Evolutionary conservation across 2,888 invertebrate genomes (phyloP), one percentile per base, ranked within the genome.

Genomic region (Autographa gamma): DNA sequence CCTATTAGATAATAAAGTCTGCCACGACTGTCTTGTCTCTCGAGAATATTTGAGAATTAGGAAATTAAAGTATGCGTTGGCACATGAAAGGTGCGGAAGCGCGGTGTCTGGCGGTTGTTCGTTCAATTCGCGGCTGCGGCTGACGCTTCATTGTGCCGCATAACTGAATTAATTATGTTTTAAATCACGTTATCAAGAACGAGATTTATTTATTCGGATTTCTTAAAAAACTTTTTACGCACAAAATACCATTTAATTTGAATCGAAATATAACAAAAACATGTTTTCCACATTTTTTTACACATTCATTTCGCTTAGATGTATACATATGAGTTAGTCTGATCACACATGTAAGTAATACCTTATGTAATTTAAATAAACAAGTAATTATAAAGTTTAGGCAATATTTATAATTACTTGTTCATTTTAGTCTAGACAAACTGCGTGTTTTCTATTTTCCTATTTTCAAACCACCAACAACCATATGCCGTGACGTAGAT

Each of bases 1-100:
- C 95, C 95, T 94, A 94, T 95, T 93, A 86, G 91, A 93, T 93
- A 92, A 95, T 93, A 91, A 93, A 93, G 89, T 93, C 91, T 87
- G 82, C 87, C 86, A 88, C 85, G 86, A 89, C 86, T 88, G 90
- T 89, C 92, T 92, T 91, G 90, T 93, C 89, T 90, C 83, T 88
- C 88, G 85, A 87, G 87, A 90, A 90, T 88, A 90, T 93, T 93
- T 92, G 90, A 89, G 92, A 93, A 94, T 95, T 94, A 93, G 94
- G 94, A 95, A 95, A 95, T 95, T 95, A 94, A 91, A 91, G 90
- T 92, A 89, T 85, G 85, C 85, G 85, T 84, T 86, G 89, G 90
- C 82, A 90, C 86, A 89, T 93, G 89, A 93, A 93, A 93, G 91
- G 89, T 88, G 89, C 92, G 93, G 92, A 93, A 93, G 85, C 87